These are phyloP conservation scores for Ceriagrion tenellum DNA, from an alignment of 2,888 invertebrate genomes.

Conservation along the genomic window DNA sequence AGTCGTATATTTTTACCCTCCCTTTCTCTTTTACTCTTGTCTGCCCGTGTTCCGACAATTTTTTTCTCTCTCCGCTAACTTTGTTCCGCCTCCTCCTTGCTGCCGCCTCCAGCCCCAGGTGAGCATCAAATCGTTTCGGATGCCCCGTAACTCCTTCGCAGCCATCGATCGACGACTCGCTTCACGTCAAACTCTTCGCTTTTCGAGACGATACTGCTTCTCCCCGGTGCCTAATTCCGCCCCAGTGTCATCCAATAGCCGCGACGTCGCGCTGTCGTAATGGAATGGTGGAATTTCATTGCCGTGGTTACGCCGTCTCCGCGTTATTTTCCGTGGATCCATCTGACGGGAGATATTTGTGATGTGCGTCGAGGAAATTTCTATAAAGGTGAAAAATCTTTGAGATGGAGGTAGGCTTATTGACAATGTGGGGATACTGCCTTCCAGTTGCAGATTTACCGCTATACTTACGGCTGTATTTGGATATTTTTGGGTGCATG, in stretches of 20 bases:
- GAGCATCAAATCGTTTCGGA: background rate
- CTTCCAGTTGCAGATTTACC: no score
- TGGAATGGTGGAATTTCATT: background rate
- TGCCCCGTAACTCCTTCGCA: background rate
- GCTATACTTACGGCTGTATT: no score
- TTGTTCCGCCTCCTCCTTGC: background rate
- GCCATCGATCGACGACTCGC: background rate
- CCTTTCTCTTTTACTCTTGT: background rate
- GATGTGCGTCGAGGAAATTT: background rate
- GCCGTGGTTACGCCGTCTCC: background rate
- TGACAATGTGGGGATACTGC: background rate
- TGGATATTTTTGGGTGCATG: no score
- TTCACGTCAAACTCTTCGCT: background rate
- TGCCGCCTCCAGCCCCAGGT: background rate
- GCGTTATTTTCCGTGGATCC: background rate
- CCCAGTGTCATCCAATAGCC: background rate
- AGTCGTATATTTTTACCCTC: background rate
- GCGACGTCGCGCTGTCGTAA: background rate
- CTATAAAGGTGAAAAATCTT: background rate
- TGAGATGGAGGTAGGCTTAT: background rate
- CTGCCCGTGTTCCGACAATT: background rate
- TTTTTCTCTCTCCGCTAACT: background rate
- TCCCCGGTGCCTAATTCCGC: background rate
- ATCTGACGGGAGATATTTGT: background rate
- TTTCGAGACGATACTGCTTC: background rate